Percentiles rank a stretch among this genome's conserved stretches.
These are phyloP conservation scores for Chromis chromis DNA, from an alignment of 2,797 vertebrate species.

Conservation along the genomic window DNA sequence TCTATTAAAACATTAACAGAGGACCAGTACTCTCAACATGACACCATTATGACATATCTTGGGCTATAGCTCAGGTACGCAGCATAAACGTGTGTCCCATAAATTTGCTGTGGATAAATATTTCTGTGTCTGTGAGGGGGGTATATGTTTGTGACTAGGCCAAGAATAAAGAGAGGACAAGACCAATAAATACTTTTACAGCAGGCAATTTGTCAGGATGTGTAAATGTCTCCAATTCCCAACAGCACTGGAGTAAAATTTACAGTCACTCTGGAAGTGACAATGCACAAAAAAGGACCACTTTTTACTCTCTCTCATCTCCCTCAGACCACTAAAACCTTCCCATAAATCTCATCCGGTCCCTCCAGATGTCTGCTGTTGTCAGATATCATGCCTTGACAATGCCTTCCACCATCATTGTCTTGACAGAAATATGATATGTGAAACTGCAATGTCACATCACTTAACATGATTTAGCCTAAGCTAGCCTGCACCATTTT, in stretches of 20 bases:
- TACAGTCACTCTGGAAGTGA: slow-evolving; percentile 94
- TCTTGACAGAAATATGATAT: slow-evolving; percentile 98
- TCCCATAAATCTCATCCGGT: slow-evolving; percentile 90
- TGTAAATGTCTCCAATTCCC: slow-evolving; percentile 91
- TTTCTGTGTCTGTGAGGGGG: slow-evolving; percentile 60
- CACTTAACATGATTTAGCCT: slow-evolving; percentile 96
- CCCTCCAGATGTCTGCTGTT: slow-evolving; percentile 90
- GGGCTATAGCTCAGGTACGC: slow-evolving; percentile 61
- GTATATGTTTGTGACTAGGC: slow-evolving; percentile 65
- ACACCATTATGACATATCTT: slow-evolving; percentile 62
- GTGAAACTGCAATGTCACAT: slow-evolving; percentile 97
- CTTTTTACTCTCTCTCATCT: slow-evolving; percentile 88
- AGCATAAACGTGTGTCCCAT: slow-evolving; percentile 71
- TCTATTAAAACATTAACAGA: slow-evolving; percentile 71
- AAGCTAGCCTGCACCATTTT: slow-evolving; percentile 91
- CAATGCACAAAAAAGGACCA: slow-evolving; percentile 94
- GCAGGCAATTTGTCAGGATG: slow-evolving; percentile 84
- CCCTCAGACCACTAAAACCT: slow-evolving; percentile 89
- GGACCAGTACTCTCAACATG: slow-evolving; percentile 44
- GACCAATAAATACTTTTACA: slow-evolving; percentile 85
- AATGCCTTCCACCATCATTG: slow-evolving; percentile 95
- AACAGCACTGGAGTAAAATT: slow-evolving; percentile 91
- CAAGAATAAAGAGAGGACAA: slow-evolving; percentile 76
- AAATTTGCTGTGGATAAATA: slow-evolving; percentile 76
- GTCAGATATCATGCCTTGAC: slow-evolving; percentile 94